Percentiles rank a stretch among this genome's conserved stretches.
Evolutionary conservation across 2,888 invertebrate genomes (phyloP).

Genomic region (Orthosia gothica): DNA sequence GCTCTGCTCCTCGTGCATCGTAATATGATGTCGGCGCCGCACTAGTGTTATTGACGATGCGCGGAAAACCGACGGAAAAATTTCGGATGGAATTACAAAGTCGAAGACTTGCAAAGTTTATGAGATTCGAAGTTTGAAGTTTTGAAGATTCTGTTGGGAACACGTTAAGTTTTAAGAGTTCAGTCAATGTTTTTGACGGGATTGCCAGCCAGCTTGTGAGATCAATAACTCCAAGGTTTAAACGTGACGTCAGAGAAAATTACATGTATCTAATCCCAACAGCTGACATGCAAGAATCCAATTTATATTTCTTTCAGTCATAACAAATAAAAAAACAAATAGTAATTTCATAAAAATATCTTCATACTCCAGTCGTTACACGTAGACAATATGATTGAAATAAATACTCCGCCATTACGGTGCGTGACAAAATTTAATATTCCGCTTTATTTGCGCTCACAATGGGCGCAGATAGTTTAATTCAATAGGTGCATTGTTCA

Average conservation of each 20-base stretch:
- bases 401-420: constrained; percentile 49
- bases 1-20: constrained; percentile 45
- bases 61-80: constrained; percentile 38
- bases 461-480: constrained; percentile 51
- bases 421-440: constrained; percentile 60
- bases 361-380: constrained; percentile 15
- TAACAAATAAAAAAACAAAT: background rate
- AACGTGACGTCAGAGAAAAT: background rate
- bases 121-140: constrained; percentile 20
- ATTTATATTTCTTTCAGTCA: background rate
- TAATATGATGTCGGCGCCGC: constrained; percentile 59
- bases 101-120: constrained; percentile 29
- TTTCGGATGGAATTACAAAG: constrained; percentile 35
- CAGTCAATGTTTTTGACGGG: constrained; percentile 5
- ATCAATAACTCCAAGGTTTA: constrained; percentile 27
- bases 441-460: constrained; percentile 49
- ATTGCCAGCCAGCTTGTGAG: background rate
- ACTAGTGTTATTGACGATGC: constrained; percentile 48
- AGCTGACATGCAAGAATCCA: background rate
- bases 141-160: constrained; percentile 21
- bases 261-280: background rate
- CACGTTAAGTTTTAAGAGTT: constrained; percentile 19
- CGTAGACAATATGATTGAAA: constrained; percentile 58
- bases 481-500: constrained; percentile 54
- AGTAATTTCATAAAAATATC: background rate